Conservation (phyloP, 2,113 vertebrate genomes). For the Caranx melampygus region DNA sequence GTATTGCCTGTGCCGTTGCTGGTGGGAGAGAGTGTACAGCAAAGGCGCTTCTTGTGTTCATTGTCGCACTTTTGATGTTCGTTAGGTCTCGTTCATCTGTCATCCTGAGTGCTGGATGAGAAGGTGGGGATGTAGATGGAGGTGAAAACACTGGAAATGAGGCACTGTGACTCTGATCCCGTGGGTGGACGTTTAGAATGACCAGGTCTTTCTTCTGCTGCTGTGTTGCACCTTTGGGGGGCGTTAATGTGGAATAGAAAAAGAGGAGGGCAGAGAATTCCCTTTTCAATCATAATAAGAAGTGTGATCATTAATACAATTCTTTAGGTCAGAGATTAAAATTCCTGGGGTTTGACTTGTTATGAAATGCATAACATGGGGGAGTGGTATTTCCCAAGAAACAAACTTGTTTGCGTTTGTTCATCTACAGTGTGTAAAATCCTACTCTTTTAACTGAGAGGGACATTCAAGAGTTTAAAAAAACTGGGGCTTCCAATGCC, state of each 20-base stretch:
- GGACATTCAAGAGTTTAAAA: constrained; percentile 37
- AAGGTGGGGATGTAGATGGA: constrained; percentile 78
- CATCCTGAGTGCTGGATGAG: constrained; percentile 80
- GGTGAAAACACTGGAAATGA: constrained; percentile 75
- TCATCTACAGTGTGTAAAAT: constrained; percentile 12
- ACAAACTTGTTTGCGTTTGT: constrained; percentile 1
- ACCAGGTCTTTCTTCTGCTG: constrained; percentile 41
- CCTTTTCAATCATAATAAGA: constrained; percentile 24
- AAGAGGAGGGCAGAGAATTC: constrained; percentile 23
- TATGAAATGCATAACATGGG: constrained; percentile 23
- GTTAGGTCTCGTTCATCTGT: constrained; percentile 45
- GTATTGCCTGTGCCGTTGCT: constrained; percentile 63
- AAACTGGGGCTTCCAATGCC: constrained; percentile 2
- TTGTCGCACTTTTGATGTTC: constrained; percentile 59
- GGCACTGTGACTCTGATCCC: constrained; percentile 84
- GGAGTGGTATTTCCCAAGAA: background rate
- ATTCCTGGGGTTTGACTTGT: constrained; percentile 16
- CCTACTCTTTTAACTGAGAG: constrained; percentile 7
- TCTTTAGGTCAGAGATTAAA: constrained; percentile 43
- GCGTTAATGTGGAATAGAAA: constrained; percentile 14
- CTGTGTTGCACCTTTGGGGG: background rate
- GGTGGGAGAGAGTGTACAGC: constrained; percentile 80
- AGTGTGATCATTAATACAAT: constrained; percentile 20
- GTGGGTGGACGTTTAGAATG: constrained; percentile 83
- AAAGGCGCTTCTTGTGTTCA: constrained; percentile 85